phyloP scores from a whole-genome alignment of 2,888 invertebrate genomes.

The Lymantria monacha region DNA sequence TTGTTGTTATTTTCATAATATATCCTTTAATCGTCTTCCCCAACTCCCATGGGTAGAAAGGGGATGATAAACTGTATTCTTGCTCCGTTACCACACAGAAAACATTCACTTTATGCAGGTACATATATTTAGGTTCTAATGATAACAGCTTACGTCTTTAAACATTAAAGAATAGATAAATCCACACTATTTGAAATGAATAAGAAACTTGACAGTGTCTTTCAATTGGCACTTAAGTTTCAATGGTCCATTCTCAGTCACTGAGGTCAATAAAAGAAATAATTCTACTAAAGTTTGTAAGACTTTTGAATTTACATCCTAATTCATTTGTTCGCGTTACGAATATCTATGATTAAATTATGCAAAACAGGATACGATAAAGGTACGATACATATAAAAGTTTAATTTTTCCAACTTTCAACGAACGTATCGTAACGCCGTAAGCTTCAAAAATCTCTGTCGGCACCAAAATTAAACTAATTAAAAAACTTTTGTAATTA shows the following conservation, averaged over 20 bases:
- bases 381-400: constrained; percentile 12
- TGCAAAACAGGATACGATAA: constrained; percentile 9
- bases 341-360: background rate
- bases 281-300: background rate
- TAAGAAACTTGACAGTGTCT: too few species aligned
- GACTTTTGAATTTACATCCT: background rate
- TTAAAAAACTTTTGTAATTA: constrained; percentile 82
- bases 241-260: background rate
- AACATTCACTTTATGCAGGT: too few species aligned
- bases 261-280: background rate
- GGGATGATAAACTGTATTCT: too few species aligned
- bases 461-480: constrained; percentile 77
- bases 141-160: too few species aligned
- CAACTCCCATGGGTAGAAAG: too few species aligned
- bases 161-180: too few species aligned
- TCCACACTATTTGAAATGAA: too few species aligned
- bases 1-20: too few species aligned
- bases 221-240: too few species aligned
- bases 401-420: constrained; percentile 31
- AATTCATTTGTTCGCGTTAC: background rate
- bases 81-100: too few species aligned
- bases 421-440: constrained; percentile 36
- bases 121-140: too few species aligned
- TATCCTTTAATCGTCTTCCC: too few species aligned
- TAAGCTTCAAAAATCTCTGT: constrained; percentile 72